A percentile compares a stretch with the other conserved stretches of the same genome.
Conservation (phyloP, 2,888 invertebrate species). For the Tanaodytes sp. region DNA sequence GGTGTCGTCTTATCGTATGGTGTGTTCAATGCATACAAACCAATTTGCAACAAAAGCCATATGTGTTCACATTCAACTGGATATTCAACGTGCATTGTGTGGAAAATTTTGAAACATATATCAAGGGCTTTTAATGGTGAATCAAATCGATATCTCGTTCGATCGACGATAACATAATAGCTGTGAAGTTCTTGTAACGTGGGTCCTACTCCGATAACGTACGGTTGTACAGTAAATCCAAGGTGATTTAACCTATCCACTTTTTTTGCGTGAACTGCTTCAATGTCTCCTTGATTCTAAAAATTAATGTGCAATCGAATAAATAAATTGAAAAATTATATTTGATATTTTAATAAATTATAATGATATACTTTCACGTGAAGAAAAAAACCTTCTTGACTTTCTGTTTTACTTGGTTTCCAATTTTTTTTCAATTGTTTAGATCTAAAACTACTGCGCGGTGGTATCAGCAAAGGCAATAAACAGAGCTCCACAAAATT, state of each 20-base stretch:
- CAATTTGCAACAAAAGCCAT: conserved; percentile 14
- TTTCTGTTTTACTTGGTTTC: conserved; percentile 2
- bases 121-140: conserved; percentile 15
- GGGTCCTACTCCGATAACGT: conserved; percentile 2
- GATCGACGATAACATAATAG: conserved; percentile 3
- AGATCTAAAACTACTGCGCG: neutral
- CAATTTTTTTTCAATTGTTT: conserved; percentile 16
- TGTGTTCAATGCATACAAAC: neutral
- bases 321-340: neutral
- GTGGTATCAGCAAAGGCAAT: neutral
- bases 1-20: neutral
- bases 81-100: conserved; percentile 13
- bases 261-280: neutral
- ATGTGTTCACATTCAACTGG: conserved; percentile 14
- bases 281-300: conserved; percentile 7
- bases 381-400: neutral
- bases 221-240: conserved; percentile 21
- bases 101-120: conserved; percentile 22
- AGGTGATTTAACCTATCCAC: neutral
- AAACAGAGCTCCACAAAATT: neutral
- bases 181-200: neutral
- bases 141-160: neutral
- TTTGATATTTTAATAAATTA: neutral
- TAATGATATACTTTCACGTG: conserved; percentile 1
- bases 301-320: neutral